Evolutionary conservation across 2,113 vertebrate species (phyloP).

Genomic region (Peromyscus polionotus): DNA sequence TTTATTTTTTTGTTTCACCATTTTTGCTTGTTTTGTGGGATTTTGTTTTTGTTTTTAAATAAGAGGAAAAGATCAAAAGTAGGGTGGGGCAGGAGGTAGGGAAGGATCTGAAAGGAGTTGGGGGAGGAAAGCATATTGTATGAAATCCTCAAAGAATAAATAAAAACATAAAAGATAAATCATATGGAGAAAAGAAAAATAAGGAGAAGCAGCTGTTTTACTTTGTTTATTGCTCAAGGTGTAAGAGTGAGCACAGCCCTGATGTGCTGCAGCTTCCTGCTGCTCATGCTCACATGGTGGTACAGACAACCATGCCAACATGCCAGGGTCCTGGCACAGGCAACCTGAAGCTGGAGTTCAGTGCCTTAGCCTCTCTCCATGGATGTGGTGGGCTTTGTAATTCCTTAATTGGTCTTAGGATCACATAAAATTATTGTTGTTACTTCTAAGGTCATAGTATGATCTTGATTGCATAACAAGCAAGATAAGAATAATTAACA

Average conservation of each 20-base stretch:
- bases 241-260: not conserved
- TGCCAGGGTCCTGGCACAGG: not conserved
- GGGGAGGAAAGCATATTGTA: not conserved
- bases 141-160: not conserved
- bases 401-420: not conserved
- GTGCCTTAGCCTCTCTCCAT: not conserved
- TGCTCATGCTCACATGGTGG: not conserved
- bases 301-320: not conserved
- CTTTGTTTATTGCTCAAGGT: not conserved
- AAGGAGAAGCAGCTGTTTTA: not conserved
- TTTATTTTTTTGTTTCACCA: not conserved
- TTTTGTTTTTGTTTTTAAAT: not conserved
- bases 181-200: not conserved
- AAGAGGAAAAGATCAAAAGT: not conserved
- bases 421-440: not conserved
- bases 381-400: not conserved
- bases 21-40: not conserved
- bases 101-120: not conserved
- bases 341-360: not conserved
- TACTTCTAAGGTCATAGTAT: not conserved
- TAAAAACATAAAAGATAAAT: not conserved
- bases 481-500: not conserved
- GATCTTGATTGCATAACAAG: not conserved
- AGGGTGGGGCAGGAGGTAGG: too few relatives aligned
- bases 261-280: not conserved